Evolutionary conservation across 30 jellyfish, hydroid and myxozoan genomes (phyloP).

Genomic region (Mastigias papua): DNA sequence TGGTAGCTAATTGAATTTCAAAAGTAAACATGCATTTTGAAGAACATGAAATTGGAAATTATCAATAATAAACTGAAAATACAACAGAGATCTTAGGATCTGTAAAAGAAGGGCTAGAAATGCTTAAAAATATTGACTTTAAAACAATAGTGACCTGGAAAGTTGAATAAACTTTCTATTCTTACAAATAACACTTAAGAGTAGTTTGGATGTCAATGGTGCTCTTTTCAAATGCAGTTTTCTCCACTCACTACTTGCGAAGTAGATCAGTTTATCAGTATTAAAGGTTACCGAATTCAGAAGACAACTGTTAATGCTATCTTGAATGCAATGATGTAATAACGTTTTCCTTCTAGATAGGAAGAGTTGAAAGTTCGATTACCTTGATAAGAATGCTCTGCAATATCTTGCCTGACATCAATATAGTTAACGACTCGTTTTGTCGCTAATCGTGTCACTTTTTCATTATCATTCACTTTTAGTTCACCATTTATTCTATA

Average conservation of each 20-base stretch:
- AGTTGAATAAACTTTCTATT: not conserved
- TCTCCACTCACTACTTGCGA: not conserved
- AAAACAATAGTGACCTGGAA: too few species aligned
- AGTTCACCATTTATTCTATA: slow-evolving; percentile 53
- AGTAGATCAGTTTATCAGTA: too few species aligned
- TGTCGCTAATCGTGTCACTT: slow-evolving; percentile 53
- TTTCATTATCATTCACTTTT: not conserved
- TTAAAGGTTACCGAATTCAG: too few species aligned
- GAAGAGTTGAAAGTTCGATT: too few species aligned
- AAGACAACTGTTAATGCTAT: too few species aligned
- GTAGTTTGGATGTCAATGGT: not conserved
- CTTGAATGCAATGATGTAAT: too few species aligned
- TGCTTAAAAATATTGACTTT: too few species aligned
- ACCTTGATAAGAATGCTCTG: slow-evolving; percentile 16
- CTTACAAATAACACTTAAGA: not conserved
- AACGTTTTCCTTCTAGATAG: too few species aligned
- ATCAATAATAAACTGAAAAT: too few species aligned
- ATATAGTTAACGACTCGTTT: slow-evolving; percentile 59
- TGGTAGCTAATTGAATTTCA: not conserved
- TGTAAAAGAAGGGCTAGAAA: too few species aligned
- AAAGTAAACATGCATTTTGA: not conserved
- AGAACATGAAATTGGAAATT: not conserved
- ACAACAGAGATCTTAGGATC: too few species aligned
- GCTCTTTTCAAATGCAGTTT: not conserved
- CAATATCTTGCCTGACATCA: slow-evolving; percentile 25